Base-by-base conservation (phyloP, 2,113 vertebrate genomes). In the Heloderma charlesbogerti region DNA sequence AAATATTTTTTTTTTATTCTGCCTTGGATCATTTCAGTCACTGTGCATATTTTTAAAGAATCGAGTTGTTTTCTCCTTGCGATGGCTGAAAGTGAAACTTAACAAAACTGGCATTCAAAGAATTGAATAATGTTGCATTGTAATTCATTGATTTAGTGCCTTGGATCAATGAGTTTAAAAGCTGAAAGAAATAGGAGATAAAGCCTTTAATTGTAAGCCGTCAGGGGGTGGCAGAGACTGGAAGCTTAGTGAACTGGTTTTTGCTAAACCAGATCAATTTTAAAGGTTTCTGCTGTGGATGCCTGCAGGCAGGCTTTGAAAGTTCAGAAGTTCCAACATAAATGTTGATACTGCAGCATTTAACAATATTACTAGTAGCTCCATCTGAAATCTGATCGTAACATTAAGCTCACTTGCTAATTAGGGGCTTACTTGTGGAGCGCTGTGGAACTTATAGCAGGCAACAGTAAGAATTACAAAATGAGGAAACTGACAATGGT, bases 121-220 rank as follows among this genome's bases (percentile, higher is more conserved):
- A 90, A 72, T 77, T 93, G 90, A 91, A 90, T 93, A 95, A 93
- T 93, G 86, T 92, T 88, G 67, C 80, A 82, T 93, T 94, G 95
- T 94, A 95, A 95, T 89, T 83, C 90, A 93, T 82, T 54, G 25
- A 45, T 90, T 94, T 7, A 2, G 71, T 92, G 57, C 91, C 87
- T 89, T 94, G 91, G 94, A 96, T 95, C 94, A 94, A 93, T 95
- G 94, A 60, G 37, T 93, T 87, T 95, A 91, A 96, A 95, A 96
- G 92, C 92, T 0, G 0, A 91, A 86, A 90, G 88, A 94, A 96
- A 94, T 75, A 86, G 31, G 94, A 95, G 91, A 92, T 81, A n/a
- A 95, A 95, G 86, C 72, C 86, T 96, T 94, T 95, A 91, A 94
- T 94, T 92, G 67, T 90, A 92, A 95, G 88, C 91, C 92, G 72